These are phyloP conservation scores for Cheilosia vernalis DNA, from an alignment of 2,888 invertebrate genomes.

Conservation along the genomic window DNA sequence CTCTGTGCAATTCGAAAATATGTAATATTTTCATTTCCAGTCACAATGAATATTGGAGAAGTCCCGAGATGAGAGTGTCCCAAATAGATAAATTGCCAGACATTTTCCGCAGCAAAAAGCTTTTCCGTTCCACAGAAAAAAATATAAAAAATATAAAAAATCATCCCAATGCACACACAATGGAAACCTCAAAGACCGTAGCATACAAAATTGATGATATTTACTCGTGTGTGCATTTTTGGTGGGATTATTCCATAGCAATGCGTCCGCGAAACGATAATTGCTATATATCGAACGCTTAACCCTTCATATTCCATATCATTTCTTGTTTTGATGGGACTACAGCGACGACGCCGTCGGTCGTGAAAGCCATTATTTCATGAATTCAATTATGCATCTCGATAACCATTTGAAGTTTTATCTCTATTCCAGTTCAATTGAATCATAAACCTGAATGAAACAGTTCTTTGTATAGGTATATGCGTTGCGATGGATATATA, in stretches of 20 bases:
- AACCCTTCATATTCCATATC: conserved; percentile 25
- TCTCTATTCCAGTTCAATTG: conserved; percentile 70
- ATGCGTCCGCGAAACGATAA: conserved; percentile 61
- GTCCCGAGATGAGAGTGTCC: too few species aligned
- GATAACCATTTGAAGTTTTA: conserved; percentile 65
- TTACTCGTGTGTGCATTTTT: conserved; percentile 20
- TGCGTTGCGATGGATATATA: too few species aligned
- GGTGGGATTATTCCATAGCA: conserved; percentile 62
- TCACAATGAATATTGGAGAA: too few species aligned
- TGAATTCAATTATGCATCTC: conserved; percentile 61
- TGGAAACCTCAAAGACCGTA: conserved; percentile 21
- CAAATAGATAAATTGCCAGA: too few species aligned
- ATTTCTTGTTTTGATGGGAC: conserved; percentile 5
- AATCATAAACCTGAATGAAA: conserved; percentile 42
- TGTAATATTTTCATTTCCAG: too few species aligned
- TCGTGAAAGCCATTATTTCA: conserved; percentile 38
- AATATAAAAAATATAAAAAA: too few species aligned
- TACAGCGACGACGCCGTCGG: neutral
- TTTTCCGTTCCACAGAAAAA: too few species aligned
- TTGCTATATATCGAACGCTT: conserved; percentile 52
- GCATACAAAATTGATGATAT: conserved; percentile 43
- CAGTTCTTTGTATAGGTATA: neutral
- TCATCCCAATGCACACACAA: too few species aligned
- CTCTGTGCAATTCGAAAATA: too few species aligned
- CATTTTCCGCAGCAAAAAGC: too few species aligned